Evolutionary conservation across 2,113 vertebrate species (phyloP), one percentile per base, ranked within the genome.

Genomic region (Eubucco bourcierii): DNA sequence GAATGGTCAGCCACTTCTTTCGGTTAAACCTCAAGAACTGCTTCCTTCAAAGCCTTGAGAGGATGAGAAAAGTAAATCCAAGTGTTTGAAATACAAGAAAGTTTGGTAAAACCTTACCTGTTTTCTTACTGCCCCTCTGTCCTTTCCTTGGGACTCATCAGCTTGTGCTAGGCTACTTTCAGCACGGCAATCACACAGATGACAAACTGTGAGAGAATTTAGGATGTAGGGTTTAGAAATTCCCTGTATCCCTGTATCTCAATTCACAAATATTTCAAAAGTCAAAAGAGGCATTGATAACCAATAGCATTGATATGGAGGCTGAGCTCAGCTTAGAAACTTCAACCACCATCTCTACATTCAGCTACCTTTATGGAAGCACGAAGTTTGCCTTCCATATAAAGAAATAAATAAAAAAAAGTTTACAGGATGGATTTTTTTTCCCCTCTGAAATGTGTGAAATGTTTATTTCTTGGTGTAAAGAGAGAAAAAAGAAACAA

Each of bases 21-120:
- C 28, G 84, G 34, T 52, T 89, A 94, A 94, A 87, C 60, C 78
- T 91, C 88, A 90, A 84, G 71, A 88, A 63, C 52, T 79, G 14
- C 21, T 73, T 80, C 55, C 74, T 84, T 67, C 41, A 77, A 73
- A 34, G n/a, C 59, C 75, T 80, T 76, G 44, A 85, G 53, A 90
- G 15, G 16, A 76, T 60, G 46, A 73, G 63, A 87, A 95, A 87
- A 87, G 28, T 50, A 87, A 84, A 19, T 15, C 21, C 56, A 87
- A 90, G 23, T 34, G 25, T 77, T 80, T 73, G 84, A 90, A 93
- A 90, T 76, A 55, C 52, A 87, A 80, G 74, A 23, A 28, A 52
- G 16, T 76, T 89, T 47, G 29, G 59, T 92, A 34, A 93, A 78
- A 70, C 66, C 21, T 72, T 78, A 56, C 28, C 13, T 80, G 56